These are phyloP conservation scores for Spodoptera picta DNA, from an alignment of 2,888 invertebrate genomes.

Conservation along the genomic window DNA sequence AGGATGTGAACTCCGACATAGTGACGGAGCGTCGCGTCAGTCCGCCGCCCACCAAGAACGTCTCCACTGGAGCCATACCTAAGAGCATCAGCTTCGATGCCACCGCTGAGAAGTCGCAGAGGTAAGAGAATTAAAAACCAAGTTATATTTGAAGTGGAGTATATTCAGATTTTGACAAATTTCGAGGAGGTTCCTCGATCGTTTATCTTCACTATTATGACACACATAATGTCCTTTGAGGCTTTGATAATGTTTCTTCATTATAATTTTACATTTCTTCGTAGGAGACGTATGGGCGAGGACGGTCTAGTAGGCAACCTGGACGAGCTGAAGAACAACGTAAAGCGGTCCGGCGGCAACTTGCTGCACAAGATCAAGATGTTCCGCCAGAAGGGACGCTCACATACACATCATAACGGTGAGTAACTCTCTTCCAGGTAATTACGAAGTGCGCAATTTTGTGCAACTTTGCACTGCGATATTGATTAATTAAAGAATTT, in stretches of 20 bases:
- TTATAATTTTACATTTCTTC: neutral
- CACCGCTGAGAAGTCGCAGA: conserved; percentile 94
- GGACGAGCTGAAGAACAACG: conserved; percentile 85
- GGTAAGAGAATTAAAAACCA: conserved; percentile 65
- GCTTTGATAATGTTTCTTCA: too few relatives aligned
- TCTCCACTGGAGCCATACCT: conserved; percentile 95
- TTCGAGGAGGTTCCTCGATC: too few relatives aligned
- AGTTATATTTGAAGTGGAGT: too few relatives aligned
- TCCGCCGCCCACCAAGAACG: conserved; percentile 77
- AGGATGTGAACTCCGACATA: conserved; percentile 84
- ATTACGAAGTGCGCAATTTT: too few relatives aligned
- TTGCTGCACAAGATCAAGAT: conserved; percentile 85
- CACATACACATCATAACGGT: conserved; percentile 76
- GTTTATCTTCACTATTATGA: too few relatives aligned
- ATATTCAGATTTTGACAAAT: too few relatives aligned
- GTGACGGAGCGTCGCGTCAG: conserved; percentile 81
- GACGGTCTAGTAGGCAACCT: conserved; percentile 78
- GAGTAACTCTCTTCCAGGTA: conserved; percentile 3
- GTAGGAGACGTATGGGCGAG: conserved; percentile 77
- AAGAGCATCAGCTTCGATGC: conserved; percentile 97
- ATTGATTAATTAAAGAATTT: too few relatives aligned
- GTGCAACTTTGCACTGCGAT: too few relatives aligned
- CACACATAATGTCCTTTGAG: too few relatives aligned
- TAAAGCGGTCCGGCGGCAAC: conserved; percentile 85
- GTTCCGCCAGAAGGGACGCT: conserved; percentile 84